Evolutionary conservation across 2,888 invertebrate genomes (phyloP).

Genomic region (Therioaphis trifolii): DNA sequence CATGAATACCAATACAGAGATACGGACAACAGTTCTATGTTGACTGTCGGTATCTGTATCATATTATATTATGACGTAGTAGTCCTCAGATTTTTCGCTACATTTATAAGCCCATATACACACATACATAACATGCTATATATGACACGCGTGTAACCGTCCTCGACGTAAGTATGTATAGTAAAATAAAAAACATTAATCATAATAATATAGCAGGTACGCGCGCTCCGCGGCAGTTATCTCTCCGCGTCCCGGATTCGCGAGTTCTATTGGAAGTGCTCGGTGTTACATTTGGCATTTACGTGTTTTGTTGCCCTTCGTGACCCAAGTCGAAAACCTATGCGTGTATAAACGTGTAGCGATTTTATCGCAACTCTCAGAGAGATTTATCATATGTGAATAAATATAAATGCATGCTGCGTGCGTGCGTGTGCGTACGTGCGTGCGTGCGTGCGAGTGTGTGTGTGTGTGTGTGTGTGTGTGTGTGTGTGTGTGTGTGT

Average conservation of each 20-base stretch:
- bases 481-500: background rate
- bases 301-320: conserved; percentile 35
- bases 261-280: background rate
- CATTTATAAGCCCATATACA: background rate
- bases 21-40: background rate
- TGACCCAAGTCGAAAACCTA: conserved; percentile 42
- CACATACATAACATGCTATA: background rate
- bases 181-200: conserved; percentile 6
- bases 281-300: conserved; percentile 45
- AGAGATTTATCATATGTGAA: conserved; percentile 22
- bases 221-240: background rate
- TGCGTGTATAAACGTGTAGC: conserved; percentile 9
- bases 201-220: background rate
- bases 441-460: background rate
- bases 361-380: conserved; percentile 16
- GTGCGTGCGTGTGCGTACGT: background rate
- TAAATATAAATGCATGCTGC: too few relatives aligned
- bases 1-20: background rate
- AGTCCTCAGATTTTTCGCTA: background rate
- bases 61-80: background rate
- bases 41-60: too few relatives aligned
- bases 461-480: background rate
- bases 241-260: background rate
- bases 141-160: background rate
- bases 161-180: background rate